Evolutionary conservation across 2,888 invertebrate genomes (phyloP), one percentile per base, ranked within the genome.

Genomic region (Drosophila emarginata): DNA sequence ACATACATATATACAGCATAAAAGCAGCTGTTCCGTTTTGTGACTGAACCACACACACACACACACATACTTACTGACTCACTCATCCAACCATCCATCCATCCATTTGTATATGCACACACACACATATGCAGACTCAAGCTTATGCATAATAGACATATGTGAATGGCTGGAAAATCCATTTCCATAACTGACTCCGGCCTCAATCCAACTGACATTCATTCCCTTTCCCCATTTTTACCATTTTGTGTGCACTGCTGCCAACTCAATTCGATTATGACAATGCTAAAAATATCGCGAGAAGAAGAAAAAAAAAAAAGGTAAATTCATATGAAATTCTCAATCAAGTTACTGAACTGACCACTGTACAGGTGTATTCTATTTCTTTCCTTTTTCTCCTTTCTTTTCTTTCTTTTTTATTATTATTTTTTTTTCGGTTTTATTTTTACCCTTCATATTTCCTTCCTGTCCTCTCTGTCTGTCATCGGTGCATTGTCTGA

Each of bases 71-170:
- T 3, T 14, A 45, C 11, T 45, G 9, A 45, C 9, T 18, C 40
- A 45, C 15, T 15, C 40, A 40, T 15, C 40, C 15, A 37, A n/a
- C 32, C 32, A 32, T 32, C 32, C 32, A 32, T 32, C 32, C 40
- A 45, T 45, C 40, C 15, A 37, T 45, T 57, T 62, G 61, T 32
- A 9, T 32, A 9, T 32, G 9, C 51, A 23, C 4, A 18, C 50
- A 50, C 11, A 9, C 37, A 15, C 39, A 32, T 40, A 32, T 39
- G 50, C 37, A 53, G 50, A 15, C 64, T 61, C 39, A 23, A 57
- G 74, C 74, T 76, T 76, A 72, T 81, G 83, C 80, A 81, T 85
- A 82, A 80, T 85, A 82, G 80, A 81, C 80, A 68, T 66, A 40
- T 58, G 58, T 67, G 68, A 64, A 64, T 64, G 60, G 67, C 59